Conservation (phyloP, 2,113 vertebrate species). For the Dryoscopus gambensis region DNA sequence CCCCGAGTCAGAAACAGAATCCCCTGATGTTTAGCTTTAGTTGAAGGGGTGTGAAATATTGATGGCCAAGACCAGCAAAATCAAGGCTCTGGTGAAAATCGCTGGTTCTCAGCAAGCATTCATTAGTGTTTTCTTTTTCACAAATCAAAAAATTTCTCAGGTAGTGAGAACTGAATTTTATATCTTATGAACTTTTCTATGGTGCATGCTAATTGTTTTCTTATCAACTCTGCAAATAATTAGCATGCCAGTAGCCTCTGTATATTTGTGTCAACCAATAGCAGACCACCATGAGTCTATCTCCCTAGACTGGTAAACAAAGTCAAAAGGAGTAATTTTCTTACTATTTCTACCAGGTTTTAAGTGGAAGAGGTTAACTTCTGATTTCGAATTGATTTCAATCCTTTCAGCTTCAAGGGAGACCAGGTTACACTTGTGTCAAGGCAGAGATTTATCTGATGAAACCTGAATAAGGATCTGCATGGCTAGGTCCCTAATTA, state of each 20-base stretch:
- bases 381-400: background rate
- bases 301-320: background rate
- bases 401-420: background rate
- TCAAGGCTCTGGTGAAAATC: background rate
- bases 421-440: background rate
- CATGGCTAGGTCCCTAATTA: background rate
- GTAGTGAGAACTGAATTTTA: background rate
- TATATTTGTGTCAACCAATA: background rate
- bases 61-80: background rate
- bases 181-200: background rate
- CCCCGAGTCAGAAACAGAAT: background rate
- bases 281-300: accelerated
- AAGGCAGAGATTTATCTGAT: background rate
- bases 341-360: background rate
- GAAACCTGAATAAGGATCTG: background rate
- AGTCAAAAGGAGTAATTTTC: background rate
- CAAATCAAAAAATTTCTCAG: background rate
- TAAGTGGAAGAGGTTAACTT: background rate
- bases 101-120: background rate
- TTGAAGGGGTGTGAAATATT: background rate
- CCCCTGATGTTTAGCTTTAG: background rate
- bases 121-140: background rate
- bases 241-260: background rate
- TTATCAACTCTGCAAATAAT: background rate
- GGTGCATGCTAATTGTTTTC: background rate